Evolutionary conservation across 2,113 vertebrate genomes (phyloP).

Genomic region (Cyanoliseus patagonus): DNA sequence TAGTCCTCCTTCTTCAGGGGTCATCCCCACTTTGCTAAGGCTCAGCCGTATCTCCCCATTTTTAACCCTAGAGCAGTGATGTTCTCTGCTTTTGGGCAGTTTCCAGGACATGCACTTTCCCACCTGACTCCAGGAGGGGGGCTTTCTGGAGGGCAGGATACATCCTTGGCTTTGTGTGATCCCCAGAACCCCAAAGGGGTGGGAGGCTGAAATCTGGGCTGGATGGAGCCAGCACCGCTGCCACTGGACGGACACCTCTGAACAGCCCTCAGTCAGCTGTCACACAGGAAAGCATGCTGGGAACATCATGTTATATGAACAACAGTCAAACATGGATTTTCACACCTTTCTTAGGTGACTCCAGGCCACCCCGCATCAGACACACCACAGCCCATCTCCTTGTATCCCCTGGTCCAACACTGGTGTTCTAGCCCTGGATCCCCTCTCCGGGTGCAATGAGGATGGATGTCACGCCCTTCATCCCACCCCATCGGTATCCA

Average conservation of each 20-base stretch:
- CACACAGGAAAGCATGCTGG: not conserved
- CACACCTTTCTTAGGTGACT: not conserved
- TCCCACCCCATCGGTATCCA: not conserved
- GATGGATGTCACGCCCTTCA: not conserved
- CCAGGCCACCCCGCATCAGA: not conserved
- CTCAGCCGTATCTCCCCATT: not conserved
- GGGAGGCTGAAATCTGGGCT: not conserved
- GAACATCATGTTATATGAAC: not conserved
- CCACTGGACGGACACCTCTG: not conserved
- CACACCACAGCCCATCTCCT: rapidly evolving
- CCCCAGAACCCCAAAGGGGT: not conserved
- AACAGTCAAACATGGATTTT: not conserved
- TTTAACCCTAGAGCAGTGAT: not conserved
- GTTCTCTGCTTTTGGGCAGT: not conserved
- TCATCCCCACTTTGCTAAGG: not conserved
- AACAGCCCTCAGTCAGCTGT: not conserved
- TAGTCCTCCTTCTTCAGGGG: not conserved
- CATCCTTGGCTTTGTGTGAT: not conserved
- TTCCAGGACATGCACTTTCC: not conserved
- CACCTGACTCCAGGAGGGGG: rapidly evolving
- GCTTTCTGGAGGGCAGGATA: not conserved
- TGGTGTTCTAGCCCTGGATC: not conserved
- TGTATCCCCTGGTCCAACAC: rapidly evolving
- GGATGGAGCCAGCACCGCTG: not conserved
- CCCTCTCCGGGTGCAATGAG: not conserved